These are phyloP conservation scores for Apodemus sylvaticus DNA, from an alignment of 2,113 vertebrate genomes.

Conservation along the genomic window DNA sequence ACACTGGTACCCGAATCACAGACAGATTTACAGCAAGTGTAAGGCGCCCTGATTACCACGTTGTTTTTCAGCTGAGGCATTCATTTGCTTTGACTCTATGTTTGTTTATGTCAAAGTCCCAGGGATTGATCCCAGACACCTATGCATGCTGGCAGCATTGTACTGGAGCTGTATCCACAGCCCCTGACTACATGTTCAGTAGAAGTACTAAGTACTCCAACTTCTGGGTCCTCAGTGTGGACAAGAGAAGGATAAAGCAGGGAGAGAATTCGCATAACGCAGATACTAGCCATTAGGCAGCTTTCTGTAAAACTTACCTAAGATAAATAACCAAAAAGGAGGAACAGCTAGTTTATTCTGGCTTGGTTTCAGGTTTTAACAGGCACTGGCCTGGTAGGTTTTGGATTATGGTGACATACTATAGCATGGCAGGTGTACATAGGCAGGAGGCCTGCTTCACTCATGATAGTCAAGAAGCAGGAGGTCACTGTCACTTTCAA, in stretches of 20 bases:
- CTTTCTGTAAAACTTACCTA: neutral
- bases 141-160: neutral
- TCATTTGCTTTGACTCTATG: neutral
- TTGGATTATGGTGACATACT: neutral
- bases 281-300: neutral
- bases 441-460: neutral
- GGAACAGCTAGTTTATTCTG: neutral
- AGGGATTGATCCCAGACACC: neutral
- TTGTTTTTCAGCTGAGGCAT: neutral
- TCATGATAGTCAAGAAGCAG: neutral
- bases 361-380: neutral
- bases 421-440: neutral
- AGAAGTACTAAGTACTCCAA: neutral
- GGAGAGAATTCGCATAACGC: neutral
- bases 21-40: neutral
- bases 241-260: neutral
- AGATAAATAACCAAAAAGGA: neutral
- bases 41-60: neutral
- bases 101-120: neutral
- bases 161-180: neutral
- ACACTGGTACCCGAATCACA: neutral
- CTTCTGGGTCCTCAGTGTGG: neutral
- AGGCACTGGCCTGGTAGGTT: neutral
- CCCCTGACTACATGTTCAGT: neutral
- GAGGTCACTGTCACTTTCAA: neutral